Base-by-base conservation (phyloP, 2,888 invertebrate genomes). In the Pristionchus fissidentatus region DNA sequence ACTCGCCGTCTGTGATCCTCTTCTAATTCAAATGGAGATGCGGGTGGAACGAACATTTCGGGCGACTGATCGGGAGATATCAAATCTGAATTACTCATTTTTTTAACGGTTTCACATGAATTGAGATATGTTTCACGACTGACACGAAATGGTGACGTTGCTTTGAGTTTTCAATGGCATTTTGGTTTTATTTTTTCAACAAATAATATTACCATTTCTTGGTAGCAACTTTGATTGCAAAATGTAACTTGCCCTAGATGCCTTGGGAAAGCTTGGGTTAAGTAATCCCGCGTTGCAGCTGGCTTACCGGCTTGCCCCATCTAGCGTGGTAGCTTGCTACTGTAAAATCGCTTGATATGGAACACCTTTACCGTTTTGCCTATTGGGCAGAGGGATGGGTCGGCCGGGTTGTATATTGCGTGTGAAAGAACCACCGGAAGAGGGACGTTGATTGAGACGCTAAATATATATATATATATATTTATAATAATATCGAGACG, bases 311-410 rank as follows among this genome's bases (percentile, higher is more conserved):
- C n/a, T n/a, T n/a, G n/a, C n/a, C n/a, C n/a, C n/a, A n/a, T n/a
- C n/a, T n/a, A n/a, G n/a, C n/a, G n/a, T n/a, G n/a, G n/a, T n/a
- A n/a, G n/a, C n/a, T n/a, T n/a, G n/a, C n/a, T n/a, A n/a, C n/a
- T n/a, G n/a, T n/a, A n/a, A n/a, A n/a, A n/a, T n/a, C n/a, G n/a
- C n/a, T n/a, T n/a, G n/a, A n/a, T n/a, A n/a, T n/a, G n/a, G n/a
- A n/a, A n/a, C n/a, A n/a, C n/a, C n/a, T n/a, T n/a, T n/a, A 70
- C 70, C 70, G 70, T 41, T 70, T 70, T 26, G 10, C 26, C n/a
- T 22, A 26, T 35, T 60, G 26, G 80, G 80, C 19, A 81, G 62
- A 19, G 80, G 80, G 38, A 81, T 81, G 43, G 80, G 80, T 10
- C 32, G 26, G 8, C 62, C 62, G 32, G 80, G 80, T 15, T 52